Conservation (phyloP, 2,113 vertebrate species). For the Poecilia latipinna region DNA sequence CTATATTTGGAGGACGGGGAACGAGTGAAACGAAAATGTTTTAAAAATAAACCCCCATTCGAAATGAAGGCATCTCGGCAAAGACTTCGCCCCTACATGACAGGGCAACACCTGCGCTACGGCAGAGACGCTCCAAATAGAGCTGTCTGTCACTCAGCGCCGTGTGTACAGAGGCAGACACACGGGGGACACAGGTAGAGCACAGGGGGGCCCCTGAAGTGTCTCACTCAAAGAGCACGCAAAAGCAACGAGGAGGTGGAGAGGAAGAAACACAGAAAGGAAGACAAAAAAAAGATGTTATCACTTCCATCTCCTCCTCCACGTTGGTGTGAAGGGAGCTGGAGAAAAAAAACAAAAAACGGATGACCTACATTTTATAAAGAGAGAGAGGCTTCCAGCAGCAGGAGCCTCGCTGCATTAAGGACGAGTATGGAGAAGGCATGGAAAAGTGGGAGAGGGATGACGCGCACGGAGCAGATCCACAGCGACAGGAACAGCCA, state of each 20-base stretch:
- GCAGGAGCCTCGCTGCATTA: conserved; percentile 47
- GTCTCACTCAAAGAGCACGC: conserved; percentile 47
- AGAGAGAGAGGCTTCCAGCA: conserved; percentile 55
- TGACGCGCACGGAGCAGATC: conserved; percentile 14
- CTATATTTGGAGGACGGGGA: conserved; percentile 19
- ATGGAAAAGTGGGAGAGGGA: neutral
- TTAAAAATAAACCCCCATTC: neutral
- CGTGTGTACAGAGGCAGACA: conserved; percentile 15
- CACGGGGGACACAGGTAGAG: conserved; percentile 44
- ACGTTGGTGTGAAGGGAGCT: conserved; percentile 51
- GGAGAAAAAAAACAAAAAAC: conserved; percentile 42
- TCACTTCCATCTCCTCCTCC: conserved; percentile 54
- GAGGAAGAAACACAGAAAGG: conserved; percentile 15
- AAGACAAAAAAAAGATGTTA: conserved; percentile 49
- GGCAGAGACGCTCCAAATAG: conserved; percentile 7
- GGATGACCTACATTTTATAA: conserved; percentile 72
- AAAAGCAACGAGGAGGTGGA: neutral
- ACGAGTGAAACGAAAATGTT: neutral
- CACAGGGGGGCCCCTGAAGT: conserved; percentile 58
- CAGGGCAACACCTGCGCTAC: conserved; percentile 23
- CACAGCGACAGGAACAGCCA: conserved; percentile 34
- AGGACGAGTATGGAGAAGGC: conserved; percentile 25
- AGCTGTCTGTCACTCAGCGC: conserved; percentile 56
- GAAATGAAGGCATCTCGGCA: conserved; percentile 7
- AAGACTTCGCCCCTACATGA: conserved; percentile 1